Conservation (phyloP, 2,113 vertebrate genomes). For the Gadus macrocephalus region DNA sequence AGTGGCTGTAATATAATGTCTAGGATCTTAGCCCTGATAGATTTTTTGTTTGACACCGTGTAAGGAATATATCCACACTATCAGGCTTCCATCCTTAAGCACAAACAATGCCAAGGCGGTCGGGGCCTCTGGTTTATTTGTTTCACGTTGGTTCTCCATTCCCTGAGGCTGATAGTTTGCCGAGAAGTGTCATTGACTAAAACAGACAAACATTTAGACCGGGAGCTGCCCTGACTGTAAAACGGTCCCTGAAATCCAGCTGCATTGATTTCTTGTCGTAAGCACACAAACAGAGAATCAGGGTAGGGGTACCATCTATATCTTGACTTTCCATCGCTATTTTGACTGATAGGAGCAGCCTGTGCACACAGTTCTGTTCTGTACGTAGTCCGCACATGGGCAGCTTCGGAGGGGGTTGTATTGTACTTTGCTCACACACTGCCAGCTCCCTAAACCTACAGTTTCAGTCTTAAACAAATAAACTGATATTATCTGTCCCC, state of each 20-base stretch:
- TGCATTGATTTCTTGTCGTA: conserved; percentile 74
- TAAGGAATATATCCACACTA: conserved; percentile 63
- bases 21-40: conserved; percentile 60
- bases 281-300: conserved; percentile 66
- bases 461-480: conserved; percentile 66
- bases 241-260: conserved; percentile 65
- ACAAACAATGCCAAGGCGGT: conserved; percentile 60
- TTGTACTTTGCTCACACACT: conserved; percentile 49
- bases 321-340: conserved; percentile 64
- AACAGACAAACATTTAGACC: conserved; percentile 75
- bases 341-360: conserved; percentile 65
- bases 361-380: conserved; percentile 56
- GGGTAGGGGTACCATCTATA: conserved; percentile 64
- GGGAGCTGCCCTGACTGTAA: conserved; percentile 69
- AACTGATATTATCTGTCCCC: conserved; percentile 65
- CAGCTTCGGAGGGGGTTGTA: conserved; percentile 42
- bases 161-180: conserved; percentile 69
- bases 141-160: conserved; percentile 66
- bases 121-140: conserved; percentile 63
- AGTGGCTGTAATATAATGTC: conserved; percentile 63
- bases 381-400: conserved; percentile 47
- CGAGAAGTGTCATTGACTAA: conserved; percentile 74
- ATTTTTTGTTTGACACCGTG: conserved; percentile 58
- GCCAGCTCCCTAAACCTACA: conserved; percentile 30
- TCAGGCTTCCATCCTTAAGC: conserved; percentile 65